phyloP scores from a whole-genome alignment of 2,797 vertebrate species.

The Cichlasoma orientale region DNA sequence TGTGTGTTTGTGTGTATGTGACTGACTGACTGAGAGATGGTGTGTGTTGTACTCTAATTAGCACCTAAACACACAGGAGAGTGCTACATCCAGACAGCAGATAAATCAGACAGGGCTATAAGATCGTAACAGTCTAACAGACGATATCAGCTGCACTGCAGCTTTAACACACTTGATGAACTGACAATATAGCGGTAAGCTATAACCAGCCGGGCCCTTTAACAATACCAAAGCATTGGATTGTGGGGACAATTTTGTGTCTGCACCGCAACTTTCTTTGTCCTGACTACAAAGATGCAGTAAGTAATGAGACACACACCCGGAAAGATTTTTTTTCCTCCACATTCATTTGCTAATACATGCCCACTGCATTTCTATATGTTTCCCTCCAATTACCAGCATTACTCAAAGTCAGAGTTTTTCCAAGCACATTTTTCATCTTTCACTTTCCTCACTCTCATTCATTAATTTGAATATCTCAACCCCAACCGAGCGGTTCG shows the following conservation, averaged over 20 bases:
- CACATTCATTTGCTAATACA: constrained; percentile 74
- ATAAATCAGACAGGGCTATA: constrained; percentile 78
- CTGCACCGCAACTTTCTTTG: constrained; percentile 67
- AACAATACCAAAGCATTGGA: constrained; percentile 33
- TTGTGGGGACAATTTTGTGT: constrained; percentile 55
- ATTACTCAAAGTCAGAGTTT: constrained; percentile 79
- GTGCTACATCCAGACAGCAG: constrained; percentile 73
- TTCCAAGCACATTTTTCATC: constrained; percentile 72
- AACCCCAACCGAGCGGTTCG: constrained; percentile 47
- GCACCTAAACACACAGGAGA: constrained; percentile 80
- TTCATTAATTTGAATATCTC: constrained; percentile 80
- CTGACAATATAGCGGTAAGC: constrained; percentile 46
- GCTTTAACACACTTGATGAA: constrained; percentile 71
- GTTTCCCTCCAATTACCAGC: constrained; percentile 78
- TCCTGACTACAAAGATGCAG: constrained; percentile 55
- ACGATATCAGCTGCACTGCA: constrained; percentile 61
- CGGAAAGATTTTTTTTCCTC: constrained; percentile 5
- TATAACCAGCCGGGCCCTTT: constrained; percentile 43
- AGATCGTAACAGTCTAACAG: constrained; percentile 67
- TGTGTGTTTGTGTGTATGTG: constrained; percentile 8
- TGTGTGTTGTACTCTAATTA: constrained; percentile 76
- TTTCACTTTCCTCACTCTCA: constrained; percentile 71
- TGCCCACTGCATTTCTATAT: constrained; percentile 71
- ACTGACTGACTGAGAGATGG: constrained; percentile 24
- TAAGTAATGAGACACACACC: constrained; percentile 67